Percentiles rank a stretch among this genome's conserved stretches.
Conservation (phyloP, 2,888 invertebrate species). For the Spilarctia lutea region DNA sequence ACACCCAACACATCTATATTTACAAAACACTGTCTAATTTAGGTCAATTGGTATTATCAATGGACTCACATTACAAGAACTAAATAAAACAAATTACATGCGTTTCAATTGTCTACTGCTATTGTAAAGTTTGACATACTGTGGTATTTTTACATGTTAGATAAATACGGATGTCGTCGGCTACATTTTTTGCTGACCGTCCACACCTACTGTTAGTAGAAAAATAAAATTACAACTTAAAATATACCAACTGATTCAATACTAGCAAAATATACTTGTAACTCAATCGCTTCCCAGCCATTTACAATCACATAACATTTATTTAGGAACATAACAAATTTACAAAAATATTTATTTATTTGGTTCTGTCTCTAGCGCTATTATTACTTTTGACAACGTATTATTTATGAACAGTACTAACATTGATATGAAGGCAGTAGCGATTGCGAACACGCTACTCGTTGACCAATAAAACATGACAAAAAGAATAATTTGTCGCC, state of each 20-base stretch:
- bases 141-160: background rate
- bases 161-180: background rate
- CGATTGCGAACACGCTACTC: constrained; percentile 27
- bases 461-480: constrained; percentile 18
- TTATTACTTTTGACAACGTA: constrained; percentile 46
- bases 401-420: constrained; percentile 34
- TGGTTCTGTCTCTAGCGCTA: constrained; percentile 67
- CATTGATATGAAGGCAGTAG: constrained; percentile 44
- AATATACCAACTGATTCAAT: constrained; percentile 49
- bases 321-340: constrained; percentile 73
- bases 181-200: constrained; percentile 1
- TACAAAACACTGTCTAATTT: background rate
- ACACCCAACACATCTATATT: constrained; percentile 2
- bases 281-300: constrained; percentile 51
- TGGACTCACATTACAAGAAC: background rate
- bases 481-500: background rate
- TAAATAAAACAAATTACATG: background rate
- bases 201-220: constrained; percentile 14
- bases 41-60: background rate
- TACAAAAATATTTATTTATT: constrained; percentile 75
- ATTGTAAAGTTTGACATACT: background rate
- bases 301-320: constrained; percentile 55
- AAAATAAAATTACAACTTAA: constrained; percentile 50
- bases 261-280: constrained; percentile 49
- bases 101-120: background rate